Evolutionary conservation across 2,888 invertebrate genomes (phyloP).

Genomic region (Gnatocerus cornutus): DNA sequence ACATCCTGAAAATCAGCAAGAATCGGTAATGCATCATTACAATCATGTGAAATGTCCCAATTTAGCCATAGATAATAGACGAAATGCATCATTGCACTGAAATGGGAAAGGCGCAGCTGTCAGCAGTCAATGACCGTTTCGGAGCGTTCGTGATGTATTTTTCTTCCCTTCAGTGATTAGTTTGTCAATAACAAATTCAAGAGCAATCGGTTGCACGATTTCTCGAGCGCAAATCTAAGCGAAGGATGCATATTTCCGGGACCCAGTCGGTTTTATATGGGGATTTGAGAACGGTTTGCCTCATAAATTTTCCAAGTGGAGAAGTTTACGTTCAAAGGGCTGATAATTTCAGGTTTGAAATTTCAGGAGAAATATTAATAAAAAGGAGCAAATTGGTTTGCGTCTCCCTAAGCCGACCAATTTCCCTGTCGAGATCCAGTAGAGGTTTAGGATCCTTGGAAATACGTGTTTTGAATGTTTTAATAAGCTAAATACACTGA

Average conservation of each 20-base stretch:
- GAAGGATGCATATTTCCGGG: slow-evolving; percentile 4
- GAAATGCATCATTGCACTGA: slow-evolving; percentile 54
- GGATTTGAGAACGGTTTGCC: slow-evolving; percentile 20
- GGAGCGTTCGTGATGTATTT: slow-evolving; percentile 51
- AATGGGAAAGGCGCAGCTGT: slow-evolving; percentile 58
- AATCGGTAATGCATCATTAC: neutral
- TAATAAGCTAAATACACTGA: neutral
- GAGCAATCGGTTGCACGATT: slow-evolving; percentile 31
- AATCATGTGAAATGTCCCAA: slow-evolving; percentile 44
- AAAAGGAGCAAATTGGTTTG: slow-evolving; percentile 36
- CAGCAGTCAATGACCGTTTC: slow-evolving; percentile 56
- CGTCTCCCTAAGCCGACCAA: slow-evolving; percentile 27
- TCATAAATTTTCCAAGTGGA: slow-evolving; percentile 30
- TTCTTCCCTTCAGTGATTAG: slow-evolving; percentile 52
- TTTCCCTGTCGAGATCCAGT: slow-evolving; percentile 16
- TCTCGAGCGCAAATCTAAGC: no score
- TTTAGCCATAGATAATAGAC: slow-evolving; percentile 48
- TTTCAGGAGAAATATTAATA: slow-evolving; percentile 34
- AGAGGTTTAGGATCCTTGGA: slow-evolving; percentile 8
- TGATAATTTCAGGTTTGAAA: slow-evolving; percentile 28
- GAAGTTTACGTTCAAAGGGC: slow-evolving; percentile 30
- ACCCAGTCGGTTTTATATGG: slow-evolving; percentile 22
- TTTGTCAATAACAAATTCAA: slow-evolving; percentile 52
- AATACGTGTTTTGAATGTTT: slow-evolving; percentile 24
- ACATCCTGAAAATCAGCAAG: slow-evolving; percentile 20